A percentile compares a stretch with the other conserved stretches of the same genome.
Conservation (phyloP, 2,888 invertebrate genomes). For the Mamestra brassicae region DNA sequence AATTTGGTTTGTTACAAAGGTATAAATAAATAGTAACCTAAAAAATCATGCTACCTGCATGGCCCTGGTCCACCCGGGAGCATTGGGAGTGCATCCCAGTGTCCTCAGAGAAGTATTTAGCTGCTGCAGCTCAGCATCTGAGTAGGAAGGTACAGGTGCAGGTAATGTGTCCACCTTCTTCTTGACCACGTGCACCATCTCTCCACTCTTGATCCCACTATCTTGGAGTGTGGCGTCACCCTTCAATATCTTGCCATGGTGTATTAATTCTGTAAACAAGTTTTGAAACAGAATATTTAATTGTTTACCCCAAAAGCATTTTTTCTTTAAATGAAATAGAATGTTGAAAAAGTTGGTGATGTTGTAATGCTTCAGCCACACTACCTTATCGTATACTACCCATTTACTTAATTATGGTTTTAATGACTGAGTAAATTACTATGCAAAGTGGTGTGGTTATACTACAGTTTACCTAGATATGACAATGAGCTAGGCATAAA, state of each 20-base stretch:
- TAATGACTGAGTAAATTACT: too few species aligned
- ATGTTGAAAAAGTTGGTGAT: too few species aligned
- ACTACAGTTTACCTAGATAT: too few species aligned
- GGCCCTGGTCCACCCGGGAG: slow-evolving; percentile 92
- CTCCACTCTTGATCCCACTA: slow-evolving; percentile 91
- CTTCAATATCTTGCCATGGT: slow-evolving; percentile 93
- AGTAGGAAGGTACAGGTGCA: slow-evolving; percentile 84
- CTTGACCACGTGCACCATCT: slow-evolving; percentile 91
- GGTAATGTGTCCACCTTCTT: slow-evolving; percentile 82
- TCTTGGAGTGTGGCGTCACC: slow-evolving; percentile 91
- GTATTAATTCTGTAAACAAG: slow-evolving; percentile 80
- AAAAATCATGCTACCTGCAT: slow-evolving; percentile 88
- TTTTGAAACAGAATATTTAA: neutral
- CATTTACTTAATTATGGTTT: too few species aligned
- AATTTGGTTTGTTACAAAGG: neutral
- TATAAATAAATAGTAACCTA: neutral
- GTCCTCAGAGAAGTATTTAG: slow-evolving; percentile 92
- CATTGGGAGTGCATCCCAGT: slow-evolving; percentile 90
- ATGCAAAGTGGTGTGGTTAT: too few species aligned
- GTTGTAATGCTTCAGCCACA: too few species aligned
- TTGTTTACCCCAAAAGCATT: too few species aligned
- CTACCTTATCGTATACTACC: too few species aligned
- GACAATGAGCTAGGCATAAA: too few species aligned
- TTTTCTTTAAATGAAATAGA: too few species aligned
- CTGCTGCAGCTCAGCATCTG: slow-evolving; percentile 92